These are phyloP conservation scores for Propithecus coquereli DNA, from an alignment of 2,113 vertebrate genomes.

Conservation along the genomic window DNA sequence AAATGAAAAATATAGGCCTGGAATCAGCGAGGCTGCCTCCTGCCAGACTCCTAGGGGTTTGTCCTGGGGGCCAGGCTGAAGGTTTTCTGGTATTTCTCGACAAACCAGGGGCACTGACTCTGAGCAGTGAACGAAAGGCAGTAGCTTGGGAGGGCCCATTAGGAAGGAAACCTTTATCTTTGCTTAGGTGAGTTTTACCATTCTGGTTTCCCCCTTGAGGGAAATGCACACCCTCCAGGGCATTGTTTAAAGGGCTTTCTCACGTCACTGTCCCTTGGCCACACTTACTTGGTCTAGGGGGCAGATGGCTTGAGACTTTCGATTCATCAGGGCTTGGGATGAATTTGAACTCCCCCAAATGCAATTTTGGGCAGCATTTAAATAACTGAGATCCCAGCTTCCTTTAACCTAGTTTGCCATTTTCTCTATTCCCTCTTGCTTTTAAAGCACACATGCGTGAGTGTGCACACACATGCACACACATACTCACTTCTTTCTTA, in stretches of 20 bases:
- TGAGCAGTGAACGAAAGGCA: not conserved
- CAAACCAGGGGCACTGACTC: not conserved
- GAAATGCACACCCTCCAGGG: not conserved
- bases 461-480: not conserved
- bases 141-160: not conserved
- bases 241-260: not conserved
- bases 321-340: not conserved
- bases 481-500: not conserved
- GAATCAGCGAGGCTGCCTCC: constrained; percentile 60
- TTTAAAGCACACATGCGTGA: not conserved
- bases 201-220: not conserved
- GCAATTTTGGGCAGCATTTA: constrained; percentile 28
- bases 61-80: constrained; percentile 50
- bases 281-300: not conserved
- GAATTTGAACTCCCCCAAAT: constrained; percentile 35
- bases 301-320: not conserved
- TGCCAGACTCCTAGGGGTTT: constrained; percentile 68
- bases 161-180: not conserved
- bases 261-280: not conserved
- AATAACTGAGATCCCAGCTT: constrained; percentile 44
- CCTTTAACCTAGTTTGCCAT: constrained; percentile 29
- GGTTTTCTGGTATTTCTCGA: not conserved
- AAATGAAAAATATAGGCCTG: constrained; percentile 78
- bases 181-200: not conserved
- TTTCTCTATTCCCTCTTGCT: not conserved